phyloP scores from a whole-genome alignment of 1,140 invertebrate genomes.

The Pseudomyrmex gracilis region DNA sequence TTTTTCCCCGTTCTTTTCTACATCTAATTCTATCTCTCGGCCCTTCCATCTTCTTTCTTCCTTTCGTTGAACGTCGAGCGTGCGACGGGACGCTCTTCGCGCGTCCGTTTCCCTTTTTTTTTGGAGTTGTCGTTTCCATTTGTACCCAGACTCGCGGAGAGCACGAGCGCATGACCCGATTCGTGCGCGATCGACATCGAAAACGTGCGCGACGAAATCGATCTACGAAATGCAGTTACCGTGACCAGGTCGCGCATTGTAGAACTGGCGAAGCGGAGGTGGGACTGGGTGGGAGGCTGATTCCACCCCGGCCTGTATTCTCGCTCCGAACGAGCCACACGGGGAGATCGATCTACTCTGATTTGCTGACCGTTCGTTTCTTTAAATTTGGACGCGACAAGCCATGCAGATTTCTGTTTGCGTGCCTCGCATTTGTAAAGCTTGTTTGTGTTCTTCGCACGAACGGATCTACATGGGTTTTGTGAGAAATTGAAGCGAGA shows the following conservation, averaged over 20 bases:
- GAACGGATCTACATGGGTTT: neutral
- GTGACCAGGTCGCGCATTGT: constrained; percentile 57
- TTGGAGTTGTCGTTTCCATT: constrained; percentile 51
- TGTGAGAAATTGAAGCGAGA: neutral
- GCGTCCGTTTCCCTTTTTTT: constrained; percentile 35
- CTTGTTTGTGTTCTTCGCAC: constrained; percentile 13
- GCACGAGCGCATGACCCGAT: constrained; percentile 6
- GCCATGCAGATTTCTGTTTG: constrained; percentile 14
- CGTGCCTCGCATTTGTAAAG: constrained; percentile 31
- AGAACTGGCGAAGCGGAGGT: constrained; percentile 7
- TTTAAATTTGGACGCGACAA: constrained; percentile 46
- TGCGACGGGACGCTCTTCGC: constrained; percentile 23
- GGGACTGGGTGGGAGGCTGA: constrained; percentile 16
- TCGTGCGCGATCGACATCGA: constrained; percentile 43
- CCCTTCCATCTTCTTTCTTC: constrained; percentile 10
- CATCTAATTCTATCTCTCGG: constrained; percentile 12
- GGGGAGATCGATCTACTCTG: constrained; percentile 61
- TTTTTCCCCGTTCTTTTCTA: neutral
- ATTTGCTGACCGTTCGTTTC: constrained; percentile 63
- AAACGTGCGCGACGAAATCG: constrained; percentile 63
- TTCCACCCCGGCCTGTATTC: constrained; percentile 40
- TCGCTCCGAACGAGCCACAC: constrained; percentile 19
- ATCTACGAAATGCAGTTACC: constrained; percentile 52
- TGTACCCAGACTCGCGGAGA: constrained; percentile 15
- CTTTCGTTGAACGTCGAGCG: too few species aligned